Evolutionary conservation across 2,888 invertebrate genomes (phyloP), one percentile per base, ranked within the genome.

Genomic region (Melanophora roralis): DNA sequence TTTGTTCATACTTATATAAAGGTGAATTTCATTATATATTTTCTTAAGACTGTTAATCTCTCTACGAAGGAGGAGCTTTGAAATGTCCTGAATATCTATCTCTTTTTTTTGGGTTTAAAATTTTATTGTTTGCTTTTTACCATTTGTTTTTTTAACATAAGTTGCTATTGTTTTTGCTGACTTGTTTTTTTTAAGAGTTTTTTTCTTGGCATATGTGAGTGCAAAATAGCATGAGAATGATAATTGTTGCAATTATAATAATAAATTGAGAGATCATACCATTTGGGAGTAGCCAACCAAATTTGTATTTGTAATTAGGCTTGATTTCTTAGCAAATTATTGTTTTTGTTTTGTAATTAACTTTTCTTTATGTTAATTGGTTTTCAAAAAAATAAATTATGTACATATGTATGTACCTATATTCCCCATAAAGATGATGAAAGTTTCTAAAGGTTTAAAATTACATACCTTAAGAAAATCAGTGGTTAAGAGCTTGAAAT

Each of bases 191-290:
- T 64, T 45, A n/a, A 47, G 32, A 11, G 21, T 60, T 38, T 47
- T 49, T 1, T 14, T 16, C 55, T 40, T 40, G 40, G 21, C 21
- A 2, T 60, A 4, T 11, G 34, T 14, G 2, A 40, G 86, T 87
- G 84, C 85, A 85, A 85, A 51, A 86, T 86, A 86, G 86, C 85
- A 87, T 85, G 87, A 85, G 86, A 86, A 88, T 88, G 88, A 88
- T 89, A 89, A 89, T 89, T 89, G 87, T 86, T 85, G 88, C 88
- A 89, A 89, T 89, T 89, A 89, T 88, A 88, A 88, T 88, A 89
- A 89, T 88, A 89, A 89, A 89, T 89, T 88, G 88, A 87, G 86
- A 87, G 88, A 89, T 89, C 88, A 89, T 89, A 87, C 89, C 57
- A 86, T 86, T 86, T 85, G 85, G 86, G 84, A 86, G 84, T 85